A percentile compares a stretch with the other conserved stretches of the same genome.
Conservation (phyloP, 2,113 vertebrate genomes). For the Eublepharis macularius region DNA sequence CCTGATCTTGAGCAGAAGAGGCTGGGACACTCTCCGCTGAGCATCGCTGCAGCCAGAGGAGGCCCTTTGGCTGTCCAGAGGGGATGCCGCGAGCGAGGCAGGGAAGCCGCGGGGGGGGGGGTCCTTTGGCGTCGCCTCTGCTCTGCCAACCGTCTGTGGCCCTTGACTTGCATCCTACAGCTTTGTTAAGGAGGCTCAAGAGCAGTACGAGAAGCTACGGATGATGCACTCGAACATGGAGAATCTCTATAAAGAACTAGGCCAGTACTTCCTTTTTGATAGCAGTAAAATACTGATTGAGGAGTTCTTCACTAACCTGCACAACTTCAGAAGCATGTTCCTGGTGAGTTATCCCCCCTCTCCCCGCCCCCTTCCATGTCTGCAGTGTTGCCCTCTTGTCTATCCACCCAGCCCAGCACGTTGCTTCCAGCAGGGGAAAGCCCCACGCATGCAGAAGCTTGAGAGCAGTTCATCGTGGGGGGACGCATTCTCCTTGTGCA, state of each 20-base stretch:
- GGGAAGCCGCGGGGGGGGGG: not conserved
- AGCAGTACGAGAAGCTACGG: slow-evolving; percentile 81
- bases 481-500: not conserved
- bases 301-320: slow-evolving; percentile 85
- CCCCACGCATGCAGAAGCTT: not conserved
- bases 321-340: slow-evolving; percentile 88
- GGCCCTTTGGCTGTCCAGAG: not conserved
- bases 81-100: not conserved
- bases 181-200: slow-evolving; percentile 79
- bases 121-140: not conserved
- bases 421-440: not conserved
- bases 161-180: slow-evolving; percentile 79
- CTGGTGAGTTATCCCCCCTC: slow-evolving; percentile 69
- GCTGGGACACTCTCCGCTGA: not conserved
- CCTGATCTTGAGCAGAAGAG: not conserved
- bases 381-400: not conserved
- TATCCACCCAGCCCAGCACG: not conserved
- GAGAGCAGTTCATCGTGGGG: not conserved
- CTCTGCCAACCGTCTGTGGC: slow-evolving; percentile 7
- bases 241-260: slow-evolving; percentile 79
- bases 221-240: slow-evolving; percentile 87
- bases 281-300: slow-evolving; percentile 79
- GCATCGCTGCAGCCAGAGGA: not conserved
- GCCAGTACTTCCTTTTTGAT: slow-evolving; percentile 82
- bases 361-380: not conserved